Evolutionary conservation across 2,797 vertebrate genomes (phyloP), one percentile per base, ranked within the genome.

Genomic region (Euthynnus affinis): DNA sequence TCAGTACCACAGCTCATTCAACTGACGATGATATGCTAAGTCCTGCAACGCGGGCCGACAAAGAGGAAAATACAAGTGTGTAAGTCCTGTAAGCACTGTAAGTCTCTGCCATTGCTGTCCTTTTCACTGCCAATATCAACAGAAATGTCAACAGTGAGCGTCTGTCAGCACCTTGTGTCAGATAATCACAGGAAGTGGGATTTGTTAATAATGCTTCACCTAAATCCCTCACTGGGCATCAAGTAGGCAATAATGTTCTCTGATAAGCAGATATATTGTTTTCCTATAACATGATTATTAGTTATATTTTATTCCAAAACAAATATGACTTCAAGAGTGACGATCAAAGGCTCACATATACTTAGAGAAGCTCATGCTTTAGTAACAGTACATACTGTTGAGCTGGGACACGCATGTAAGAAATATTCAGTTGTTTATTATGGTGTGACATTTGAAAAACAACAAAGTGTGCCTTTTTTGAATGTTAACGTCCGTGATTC

Each of bases 381-480:
- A 72, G 78, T 82, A 72, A 22, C 48, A 52, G 22, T 32, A 68
- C 49, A 73, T n/a, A 37, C 9, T 63, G 68, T 42, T 25, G 53
- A 61, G 65, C 72, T 63, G 55, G 86, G 80, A 82, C 51, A 76
- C 52, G 61, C 37, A 42, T 25, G 51, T 15, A 46, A 60, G 53
- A 86, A 57, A 80, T 78, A 87, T 81, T 68, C 82, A 48, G 64
- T 66, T 91, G 86, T 93, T 93, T 93, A 94, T 94, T 93, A 90
- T 60, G 74, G 77, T 51, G 67, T 95, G 94, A 89, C 95, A 96
- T 95, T 95, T 95, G 66, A 81, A 66, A 93, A 88, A 83, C 80
- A 90, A 87, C 73, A 71, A 71, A 66, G 74, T 80, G 82, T 82
- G 77, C 91, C 77, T 84, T 87, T 87, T 89, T 84, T 88, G 74